Evolutionary conservation across 2,888 invertebrate genomes (phyloP).

Genomic region (Cheilosia scutellata): DNA sequence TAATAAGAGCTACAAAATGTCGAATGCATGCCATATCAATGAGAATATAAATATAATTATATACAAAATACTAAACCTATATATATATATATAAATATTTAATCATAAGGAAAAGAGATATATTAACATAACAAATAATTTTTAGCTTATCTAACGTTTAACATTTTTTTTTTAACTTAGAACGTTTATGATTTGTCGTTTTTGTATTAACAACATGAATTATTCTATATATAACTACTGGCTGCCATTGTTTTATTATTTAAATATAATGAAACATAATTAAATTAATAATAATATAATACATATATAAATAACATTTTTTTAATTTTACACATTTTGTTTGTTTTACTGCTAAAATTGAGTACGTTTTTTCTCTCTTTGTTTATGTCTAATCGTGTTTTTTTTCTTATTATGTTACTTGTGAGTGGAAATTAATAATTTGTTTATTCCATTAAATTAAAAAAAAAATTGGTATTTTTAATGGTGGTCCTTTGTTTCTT

Average conservation of each 20-base stretch:
- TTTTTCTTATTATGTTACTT: conserved; percentile 1
- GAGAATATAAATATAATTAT: conserved; percentile 40
- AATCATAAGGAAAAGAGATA: conserved; percentile 50
- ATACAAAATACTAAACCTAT: conserved; percentile 39
- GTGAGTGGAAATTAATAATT: background rate
- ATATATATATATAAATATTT: conserved; percentile 34
- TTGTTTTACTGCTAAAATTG: conserved; percentile 49
- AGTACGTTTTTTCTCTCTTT: conserved; percentile 34
- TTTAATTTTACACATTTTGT: conserved; percentile 43
- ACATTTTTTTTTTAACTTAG: conserved; percentile 45
- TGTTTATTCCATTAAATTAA: background rate
- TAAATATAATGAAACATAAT: conserved; percentile 50
- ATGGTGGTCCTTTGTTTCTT: conserved; percentile 38
- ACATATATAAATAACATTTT: conserved; percentile 44
- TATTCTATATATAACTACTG: conserved; percentile 57
- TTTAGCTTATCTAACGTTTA: conserved; percentile 39
- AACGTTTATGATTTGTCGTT: conserved; percentile 47
- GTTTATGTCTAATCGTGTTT: conserved; percentile 17
- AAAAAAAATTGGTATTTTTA: conserved; percentile 32
- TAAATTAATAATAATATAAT: conserved; percentile 52
- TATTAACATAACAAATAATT: conserved; percentile 51
- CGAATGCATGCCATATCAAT: conserved; percentile 63
- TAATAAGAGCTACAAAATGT: conserved; percentile 45
- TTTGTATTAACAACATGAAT: conserved; percentile 64
- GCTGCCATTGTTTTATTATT: conserved; percentile 67